Percentiles rank a stretch among this genome's conserved stretches.
Conservation (phyloP, 2,888 invertebrate species). For the Pediacus dermestoides region DNA sequence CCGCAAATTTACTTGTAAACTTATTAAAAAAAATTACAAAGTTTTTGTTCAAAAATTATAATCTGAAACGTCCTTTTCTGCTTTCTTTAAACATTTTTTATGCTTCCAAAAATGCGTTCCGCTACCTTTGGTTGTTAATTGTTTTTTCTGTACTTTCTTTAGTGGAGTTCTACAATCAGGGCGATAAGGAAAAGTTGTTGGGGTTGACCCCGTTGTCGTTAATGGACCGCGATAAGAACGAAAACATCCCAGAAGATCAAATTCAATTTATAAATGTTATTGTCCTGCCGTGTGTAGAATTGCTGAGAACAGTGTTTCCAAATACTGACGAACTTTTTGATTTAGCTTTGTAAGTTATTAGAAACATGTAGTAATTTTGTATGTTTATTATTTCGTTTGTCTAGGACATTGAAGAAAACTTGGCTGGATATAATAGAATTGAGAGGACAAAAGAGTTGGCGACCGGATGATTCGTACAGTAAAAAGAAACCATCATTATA, state of each 20-base stretch:
- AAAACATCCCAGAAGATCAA: slow-evolving; percentile 61
- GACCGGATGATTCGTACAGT: slow-evolving; percentile 52
- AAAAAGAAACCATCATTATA: slow-evolving; percentile 32
- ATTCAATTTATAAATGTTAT: slow-evolving; percentile 60
- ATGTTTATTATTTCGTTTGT: slow-evolving; percentile 14
- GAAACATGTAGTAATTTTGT: slow-evolving; percentile 7
- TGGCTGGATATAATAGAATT: slow-evolving; percentile 60
- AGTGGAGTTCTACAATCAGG: slow-evolving; percentile 52
- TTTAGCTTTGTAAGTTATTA: slow-evolving; percentile 51
- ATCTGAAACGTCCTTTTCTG: no score
- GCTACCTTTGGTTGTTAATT: no score
- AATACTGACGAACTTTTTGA: slow-evolving; percentile 53
- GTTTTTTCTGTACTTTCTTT: no score
- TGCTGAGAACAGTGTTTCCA: slow-evolving; percentile 55
- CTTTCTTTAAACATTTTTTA: no score
- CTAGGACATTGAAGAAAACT: slow-evolving; percentile 54
- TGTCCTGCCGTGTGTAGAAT: slow-evolving; percentile 57
- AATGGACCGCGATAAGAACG: slow-evolving; percentile 60
- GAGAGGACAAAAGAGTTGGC: slow-evolving; percentile 56
- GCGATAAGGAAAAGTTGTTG: slow-evolving; percentile 58
- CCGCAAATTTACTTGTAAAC: no score
- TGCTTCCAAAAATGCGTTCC: no score
- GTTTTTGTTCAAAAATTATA: no score
- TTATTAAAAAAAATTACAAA: no score
- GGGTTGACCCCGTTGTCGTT: slow-evolving; percentile 59